Percentiles rank a stretch among this genome's conserved stretches.
Conservation (phyloP, 1,140 invertebrate species). For the Temnothorax nylanderi region DNA sequence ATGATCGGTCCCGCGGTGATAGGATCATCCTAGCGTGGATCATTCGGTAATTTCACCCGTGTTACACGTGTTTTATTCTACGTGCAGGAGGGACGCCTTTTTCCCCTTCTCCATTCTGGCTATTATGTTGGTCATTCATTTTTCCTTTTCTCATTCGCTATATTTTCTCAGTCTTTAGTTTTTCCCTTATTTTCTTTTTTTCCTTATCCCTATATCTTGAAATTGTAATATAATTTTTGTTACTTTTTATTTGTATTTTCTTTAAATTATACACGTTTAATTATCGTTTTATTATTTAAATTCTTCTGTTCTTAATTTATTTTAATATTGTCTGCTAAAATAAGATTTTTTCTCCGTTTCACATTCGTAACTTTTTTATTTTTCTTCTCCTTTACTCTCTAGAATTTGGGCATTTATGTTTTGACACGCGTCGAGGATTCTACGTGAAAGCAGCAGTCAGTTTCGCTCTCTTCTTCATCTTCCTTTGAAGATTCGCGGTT, state of each 20-base stretch:
- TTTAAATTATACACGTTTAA: background rate
- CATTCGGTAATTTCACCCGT: slow-evolving; percentile 83
- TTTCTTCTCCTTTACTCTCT: background rate
- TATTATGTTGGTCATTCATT: background rate
- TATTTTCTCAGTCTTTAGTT: slow-evolving; percentile 28
- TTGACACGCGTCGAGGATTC: slow-evolving; percentile 83
- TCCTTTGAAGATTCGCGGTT: slow-evolving; percentile 75
- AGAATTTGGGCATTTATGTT: slow-evolving; percentile 79
- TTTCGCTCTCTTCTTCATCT: slow-evolving; percentile 66
- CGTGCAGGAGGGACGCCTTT: slow-evolving; percentile 11
- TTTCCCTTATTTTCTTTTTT: slow-evolving; percentile 1
- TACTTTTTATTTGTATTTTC: background rate
- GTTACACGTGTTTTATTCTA: slow-evolving; percentile 69
- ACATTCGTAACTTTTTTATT: background rate
- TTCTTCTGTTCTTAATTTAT: background rate
- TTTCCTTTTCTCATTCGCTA: slow-evolving; percentile 1
- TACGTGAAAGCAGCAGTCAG: slow-evolving; percentile 61
- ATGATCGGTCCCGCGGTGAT: slow-evolving; percentile 72
- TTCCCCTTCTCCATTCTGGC: slow-evolving; percentile 7
- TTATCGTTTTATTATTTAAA: background rate
- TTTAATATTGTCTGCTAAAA: background rate
- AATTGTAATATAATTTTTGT: background rate
- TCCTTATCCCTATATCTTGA: background rate
- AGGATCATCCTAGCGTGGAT: slow-evolving; percentile 81
- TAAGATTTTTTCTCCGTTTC: background rate